A percentile compares a stretch with the other conserved stretches of the same genome.
Evolutionary conservation across 1,140 invertebrate genomes (phyloP).

Genomic region (Formica selysi): DNA sequence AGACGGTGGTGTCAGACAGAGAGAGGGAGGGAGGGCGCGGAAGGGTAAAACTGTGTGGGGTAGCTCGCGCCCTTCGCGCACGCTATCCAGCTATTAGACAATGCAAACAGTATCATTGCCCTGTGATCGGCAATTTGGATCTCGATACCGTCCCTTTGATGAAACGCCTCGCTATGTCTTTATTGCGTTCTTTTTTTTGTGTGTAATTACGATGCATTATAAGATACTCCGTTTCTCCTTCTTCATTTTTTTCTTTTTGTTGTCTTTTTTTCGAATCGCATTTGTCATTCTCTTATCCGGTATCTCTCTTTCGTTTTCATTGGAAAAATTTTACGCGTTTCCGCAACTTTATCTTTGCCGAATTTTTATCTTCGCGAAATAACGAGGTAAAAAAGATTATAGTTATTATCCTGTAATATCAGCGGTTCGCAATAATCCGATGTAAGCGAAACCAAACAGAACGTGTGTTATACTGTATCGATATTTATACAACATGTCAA

Average conservation of each 20-base stretch:
- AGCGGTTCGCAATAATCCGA: constrained; percentile 36
- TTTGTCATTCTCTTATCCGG: background rate
- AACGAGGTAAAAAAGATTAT: constrained; percentile 3
- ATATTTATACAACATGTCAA: constrained; percentile 40
- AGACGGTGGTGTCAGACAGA: constrained; percentile 24
- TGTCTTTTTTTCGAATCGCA: background rate
- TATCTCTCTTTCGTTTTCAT: background rate
- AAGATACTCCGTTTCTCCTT: background rate
- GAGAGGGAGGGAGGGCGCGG: background rate
- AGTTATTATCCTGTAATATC: constrained; percentile 15
- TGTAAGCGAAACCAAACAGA: constrained; percentile 16
- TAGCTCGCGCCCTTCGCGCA: constrained; percentile 58
- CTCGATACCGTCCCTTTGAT: constrained; percentile 30
- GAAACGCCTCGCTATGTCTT: constrained; percentile 10
- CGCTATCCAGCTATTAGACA: constrained; percentile 74
- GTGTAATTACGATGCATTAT: background rate
- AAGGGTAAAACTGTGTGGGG: constrained; percentile 54
- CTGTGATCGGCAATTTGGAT: constrained; percentile 61
- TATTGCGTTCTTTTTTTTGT: background rate
- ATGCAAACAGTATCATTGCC: constrained; percentile 66
- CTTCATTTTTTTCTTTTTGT: background rate
- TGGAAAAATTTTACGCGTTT: background rate
- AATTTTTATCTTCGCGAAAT: background rate
- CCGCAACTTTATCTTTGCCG: too few species aligned
- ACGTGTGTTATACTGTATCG: constrained; percentile 13